Conservation (phyloP, 2,888 invertebrate genomes). For the Polydrusus pterygomalis region DNA sequence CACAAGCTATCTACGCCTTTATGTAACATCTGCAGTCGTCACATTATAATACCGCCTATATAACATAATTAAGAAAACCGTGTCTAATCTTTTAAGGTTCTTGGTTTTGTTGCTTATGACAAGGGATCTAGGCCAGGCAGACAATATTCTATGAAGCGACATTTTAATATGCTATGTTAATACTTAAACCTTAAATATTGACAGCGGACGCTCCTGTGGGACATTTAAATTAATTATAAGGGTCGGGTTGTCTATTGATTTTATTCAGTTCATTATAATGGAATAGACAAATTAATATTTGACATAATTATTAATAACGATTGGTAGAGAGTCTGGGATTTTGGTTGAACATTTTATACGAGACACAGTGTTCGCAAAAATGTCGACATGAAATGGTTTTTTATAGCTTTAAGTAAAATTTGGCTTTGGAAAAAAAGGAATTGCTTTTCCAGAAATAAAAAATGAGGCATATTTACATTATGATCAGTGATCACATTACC, state of each 20-base stretch:
- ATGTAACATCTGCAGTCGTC: neutral
- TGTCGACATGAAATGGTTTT: too few relatives aligned
- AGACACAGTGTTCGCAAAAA: too few relatives aligned
- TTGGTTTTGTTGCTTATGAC: constrained; percentile 6
- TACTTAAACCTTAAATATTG: constrained; percentile 20
- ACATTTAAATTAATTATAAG: constrained; percentile 26
- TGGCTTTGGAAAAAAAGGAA: too few relatives aligned
- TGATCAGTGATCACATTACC: too few relatives aligned
- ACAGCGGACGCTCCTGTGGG: constrained; percentile 7
- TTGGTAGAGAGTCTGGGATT: neutral
- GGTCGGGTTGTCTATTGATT: constrained; percentile 18
- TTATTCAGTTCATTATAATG: neutral
- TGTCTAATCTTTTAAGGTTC: constrained; percentile 8
- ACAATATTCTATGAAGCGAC: neutral
- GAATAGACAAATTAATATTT: constrained; percentile 1
- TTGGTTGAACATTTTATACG: neutral
- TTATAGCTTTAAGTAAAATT: too few relatives aligned
- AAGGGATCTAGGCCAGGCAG: neutral
- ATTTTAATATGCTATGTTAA: constrained; percentile 24
- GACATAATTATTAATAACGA: neutral
- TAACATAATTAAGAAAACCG: constrained; percentile 12
- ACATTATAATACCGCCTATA: neutral
- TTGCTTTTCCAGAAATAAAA: too few relatives aligned
- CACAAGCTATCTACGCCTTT: too few relatives aligned
- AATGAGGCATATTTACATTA: too few relatives aligned